Conservation (phyloP, 2,888 invertebrate species). For the Alloscopus bannaensis region DNA sequence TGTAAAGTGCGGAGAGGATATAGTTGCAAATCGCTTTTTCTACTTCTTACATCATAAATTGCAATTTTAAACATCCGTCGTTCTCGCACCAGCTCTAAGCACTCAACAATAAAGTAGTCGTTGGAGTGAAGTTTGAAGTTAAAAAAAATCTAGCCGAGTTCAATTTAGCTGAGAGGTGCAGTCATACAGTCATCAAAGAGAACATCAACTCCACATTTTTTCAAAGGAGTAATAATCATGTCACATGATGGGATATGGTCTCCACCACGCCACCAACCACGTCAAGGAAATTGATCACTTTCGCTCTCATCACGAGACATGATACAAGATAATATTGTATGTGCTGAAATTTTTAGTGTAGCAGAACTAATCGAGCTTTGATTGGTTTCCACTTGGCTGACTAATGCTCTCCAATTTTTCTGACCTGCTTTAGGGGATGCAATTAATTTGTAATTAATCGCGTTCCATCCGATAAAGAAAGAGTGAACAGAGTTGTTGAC, state of each 20-base stretch:
- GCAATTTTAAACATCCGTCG: slow-evolving; percentile 22
- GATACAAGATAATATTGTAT: too few species aligned
- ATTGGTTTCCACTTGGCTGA: slow-evolving; percentile 56
- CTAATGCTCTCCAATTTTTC: background rate
- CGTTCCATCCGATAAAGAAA: background rate
- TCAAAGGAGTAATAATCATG: slow-evolving; percentile 21
- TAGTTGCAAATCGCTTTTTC: slow-evolving; percentile 10
- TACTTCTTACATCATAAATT: slow-evolving; percentile 42
- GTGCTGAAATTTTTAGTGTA: slow-evolving; percentile 11
- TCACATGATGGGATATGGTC: slow-evolving; percentile 9
- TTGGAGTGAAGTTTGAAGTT: slow-evolving; percentile 2
- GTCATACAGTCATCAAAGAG: background rate
- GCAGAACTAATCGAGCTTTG: slow-evolving; percentile 55
- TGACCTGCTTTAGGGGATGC: slow-evolving; percentile 19
- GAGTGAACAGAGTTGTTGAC: slow-evolving; percentile 13
- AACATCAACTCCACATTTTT: too few species aligned
- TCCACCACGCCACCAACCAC: background rate
- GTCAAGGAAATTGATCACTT: slow-evolving; percentile 51
- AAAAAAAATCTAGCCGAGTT: background rate
- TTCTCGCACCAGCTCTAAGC: background rate
- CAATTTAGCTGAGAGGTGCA: slow-evolving; percentile 5
- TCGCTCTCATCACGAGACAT: slow-evolving; percentile 57
- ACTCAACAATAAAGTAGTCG: too few species aligned
- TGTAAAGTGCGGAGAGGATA: background rate
- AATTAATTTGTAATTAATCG: slow-evolving; percentile 53